Percentiles rank a stretch among this genome's conserved stretches.
These are phyloP conservation scores for Paramisgurnus dabryanus DNA, from an alignment of 2,113 vertebrate genomes.

Conservation along the genomic window DNA sequence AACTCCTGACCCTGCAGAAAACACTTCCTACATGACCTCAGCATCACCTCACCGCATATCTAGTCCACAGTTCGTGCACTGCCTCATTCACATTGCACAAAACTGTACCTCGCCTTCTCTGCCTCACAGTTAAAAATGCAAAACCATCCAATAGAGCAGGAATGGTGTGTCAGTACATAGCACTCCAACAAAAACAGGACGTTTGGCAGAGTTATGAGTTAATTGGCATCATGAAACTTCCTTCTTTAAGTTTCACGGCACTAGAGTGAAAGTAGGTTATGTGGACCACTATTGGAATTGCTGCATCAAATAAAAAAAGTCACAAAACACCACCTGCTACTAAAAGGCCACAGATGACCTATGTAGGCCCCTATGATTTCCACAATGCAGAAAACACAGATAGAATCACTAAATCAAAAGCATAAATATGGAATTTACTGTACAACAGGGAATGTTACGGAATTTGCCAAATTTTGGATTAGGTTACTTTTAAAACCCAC, in stretches of 20 bases:
- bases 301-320: background rate
- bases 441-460: too few species aligned
- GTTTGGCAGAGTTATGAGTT: slow-evolving; percentile 7
- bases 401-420: too few species aligned
- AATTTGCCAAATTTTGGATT: too few species aligned
- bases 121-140: background rate
- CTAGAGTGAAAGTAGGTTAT: background rate
- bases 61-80: background rate
- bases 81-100: background rate
- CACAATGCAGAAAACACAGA: too few species aligned
- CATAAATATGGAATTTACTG: too few species aligned
- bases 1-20: slow-evolving; percentile 36
- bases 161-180: background rate
- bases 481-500: too few species aligned
- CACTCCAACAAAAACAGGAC: slow-evolving; percentile 1
- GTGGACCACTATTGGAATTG: background rate
- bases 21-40: slow-evolving; percentile 35
- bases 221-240: slow-evolving; percentile 1
- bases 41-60: background rate
- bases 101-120: background rate
- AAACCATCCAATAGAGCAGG: background rate
- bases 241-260: background rate
- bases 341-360: background rate
- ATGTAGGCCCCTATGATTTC: background rate
- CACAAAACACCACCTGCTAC: background rate